Percentiles rank a stretch among this genome's conserved stretches.
Evolutionary conservation across 2,113 vertebrate species (phyloP).

Genomic region (Ancistrus triradiatus): DNA sequence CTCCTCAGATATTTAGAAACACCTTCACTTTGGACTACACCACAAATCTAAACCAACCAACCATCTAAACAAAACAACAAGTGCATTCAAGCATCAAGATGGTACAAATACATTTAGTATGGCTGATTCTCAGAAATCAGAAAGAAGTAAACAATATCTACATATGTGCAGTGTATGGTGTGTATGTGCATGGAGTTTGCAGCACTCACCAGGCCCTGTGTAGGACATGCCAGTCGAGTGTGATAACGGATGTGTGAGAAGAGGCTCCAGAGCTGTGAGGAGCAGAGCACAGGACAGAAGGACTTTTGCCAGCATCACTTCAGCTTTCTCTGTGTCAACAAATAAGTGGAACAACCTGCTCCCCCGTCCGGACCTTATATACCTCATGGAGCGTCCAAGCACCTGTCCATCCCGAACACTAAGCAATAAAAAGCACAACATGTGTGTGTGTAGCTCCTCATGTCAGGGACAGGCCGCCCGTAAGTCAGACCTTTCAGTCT

Average conservation of each 20-base stretch:
- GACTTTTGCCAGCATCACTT: constrained; percentile 45
- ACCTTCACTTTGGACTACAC: no score
- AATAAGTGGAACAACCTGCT: neutral
- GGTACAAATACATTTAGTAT: no score
- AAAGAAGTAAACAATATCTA: no score
- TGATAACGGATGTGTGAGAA: constrained; percentile 45
- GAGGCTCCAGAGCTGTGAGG: constrained; percentile 28
- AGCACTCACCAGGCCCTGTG: constrained; percentile 46
- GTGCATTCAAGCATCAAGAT: no score
- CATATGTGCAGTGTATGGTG: neutral
- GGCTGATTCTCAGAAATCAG: no score
- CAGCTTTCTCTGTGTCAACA: neutral
- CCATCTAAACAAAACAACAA: no score
- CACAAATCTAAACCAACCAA: no score
- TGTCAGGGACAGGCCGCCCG: constrained; percentile 16
- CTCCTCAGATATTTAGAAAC: no score
- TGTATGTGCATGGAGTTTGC: neutral
- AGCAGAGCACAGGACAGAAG: constrained; percentile 43
- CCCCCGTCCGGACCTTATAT: neutral
- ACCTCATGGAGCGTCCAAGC: neutral
- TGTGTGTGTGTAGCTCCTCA: neutral
- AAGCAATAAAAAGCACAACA: constrained; percentile 46
- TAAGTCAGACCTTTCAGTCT: constrained; percentile 25
- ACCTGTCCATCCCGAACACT: constrained; percentile 24
- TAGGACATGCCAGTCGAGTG: constrained; percentile 44